Base-by-base conservation (phyloP, 2,888 invertebrate species). In the Chloroclysta siterata region DNA sequence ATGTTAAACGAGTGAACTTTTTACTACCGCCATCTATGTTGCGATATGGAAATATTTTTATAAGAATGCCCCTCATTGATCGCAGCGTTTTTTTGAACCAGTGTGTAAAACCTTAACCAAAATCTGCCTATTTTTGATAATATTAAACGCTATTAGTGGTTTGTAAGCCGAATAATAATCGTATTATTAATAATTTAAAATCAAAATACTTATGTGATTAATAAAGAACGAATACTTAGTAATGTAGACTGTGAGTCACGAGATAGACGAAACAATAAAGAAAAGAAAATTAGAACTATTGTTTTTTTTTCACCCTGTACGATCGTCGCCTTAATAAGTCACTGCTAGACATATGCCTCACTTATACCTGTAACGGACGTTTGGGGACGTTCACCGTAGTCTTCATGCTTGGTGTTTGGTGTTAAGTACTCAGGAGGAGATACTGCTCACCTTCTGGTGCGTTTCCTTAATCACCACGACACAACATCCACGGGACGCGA, bases 81-180 rank as follows among this genome's bases (percentile, higher is more conserved):
- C 79, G 78, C 77, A 76, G 80, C 80, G 77, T 77, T 79, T 77
- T 46, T 62, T 54, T 7, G 56, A 66, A 70, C 64, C 68, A 71
- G 76, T 86, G 80, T 81, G 77, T 59, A 70, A 69, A 57, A 70
- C 74, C 75, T 63, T 69, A 59, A 60, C 42, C 17, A 28, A 65
- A 56, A 58, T 62, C 66, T 64, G 62, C 64, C 63, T 68, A 59
- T 58, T 60, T 58, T 44, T 44, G 41, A 36, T 48, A 60, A 44
- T 29, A 66, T 29, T 50, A 48, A 47, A 57, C 58, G 55, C 22
- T 29, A 11, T n/a, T 47, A 42, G 15, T 53, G 54, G 53, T 53
- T 60, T 59, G 4, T 52, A 58, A 60, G 22, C 61, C 42, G 58
- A 69, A 63, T 60, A 65, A 60, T 50, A 61, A 61, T 53, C 41